phyloP scores from a whole-genome alignment of 2,113 vertebrate species.

The Prunella himalayana region DNA sequence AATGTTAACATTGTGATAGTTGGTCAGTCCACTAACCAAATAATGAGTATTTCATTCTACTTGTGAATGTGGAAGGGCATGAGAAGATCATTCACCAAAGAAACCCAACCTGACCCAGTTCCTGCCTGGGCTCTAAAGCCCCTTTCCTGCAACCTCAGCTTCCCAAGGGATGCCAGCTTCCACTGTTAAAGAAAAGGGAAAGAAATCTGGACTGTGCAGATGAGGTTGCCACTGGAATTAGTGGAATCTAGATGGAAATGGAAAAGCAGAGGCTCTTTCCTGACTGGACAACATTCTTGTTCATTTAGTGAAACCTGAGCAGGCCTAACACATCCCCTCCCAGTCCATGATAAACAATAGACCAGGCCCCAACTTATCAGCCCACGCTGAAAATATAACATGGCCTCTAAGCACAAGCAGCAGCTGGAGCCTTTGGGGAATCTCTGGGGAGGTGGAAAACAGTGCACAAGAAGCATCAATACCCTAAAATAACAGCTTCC shows the following conservation, averaged over 20 bases:
- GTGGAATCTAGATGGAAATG: background rate
- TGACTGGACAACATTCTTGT: background rate
- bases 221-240: background rate
- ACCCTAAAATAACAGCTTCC: constrained; percentile 37
- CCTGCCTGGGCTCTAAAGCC: background rate
- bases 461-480: constrained; percentile 1
- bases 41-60: background rate
- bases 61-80: background rate
- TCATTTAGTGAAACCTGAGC: background rate
- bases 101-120: background rate
- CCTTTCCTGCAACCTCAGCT: background rate
- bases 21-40: background rate
- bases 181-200: background rate
- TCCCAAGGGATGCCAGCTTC: background rate
- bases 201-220: background rate
- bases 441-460: constrained; percentile 1
- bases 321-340: background rate
- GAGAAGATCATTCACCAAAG: background rate
- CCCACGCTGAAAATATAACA: background rate
- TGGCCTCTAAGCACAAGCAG: background rate
- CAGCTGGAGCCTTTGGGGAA: background rate
- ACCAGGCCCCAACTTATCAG: constrained; percentile 25
- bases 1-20: background rate
- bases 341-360: background rate
- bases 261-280: background rate